A percentile compares a stretch with the other conserved stretches of the same genome.
These are phyloP conservation scores for Bufo gargarizans DNA, from an alignment of 2,113 vertebrate species.

Conservation along the genomic window DNA sequence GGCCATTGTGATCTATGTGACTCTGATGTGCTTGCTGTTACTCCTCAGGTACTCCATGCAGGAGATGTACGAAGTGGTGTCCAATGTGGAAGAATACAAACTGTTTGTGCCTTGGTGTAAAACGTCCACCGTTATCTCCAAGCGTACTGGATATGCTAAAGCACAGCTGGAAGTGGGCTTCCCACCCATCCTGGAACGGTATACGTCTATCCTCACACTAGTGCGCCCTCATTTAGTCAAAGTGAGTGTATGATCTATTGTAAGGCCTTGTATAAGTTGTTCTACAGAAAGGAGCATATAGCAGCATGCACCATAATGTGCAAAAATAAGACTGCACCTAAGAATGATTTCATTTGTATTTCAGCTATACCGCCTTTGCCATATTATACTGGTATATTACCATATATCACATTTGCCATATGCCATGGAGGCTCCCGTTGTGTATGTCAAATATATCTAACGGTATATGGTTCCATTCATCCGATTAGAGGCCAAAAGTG, in stretches of 20 bases:
- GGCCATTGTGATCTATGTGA: not conserved
- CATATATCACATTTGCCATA: no score
- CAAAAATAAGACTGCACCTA: not conserved
- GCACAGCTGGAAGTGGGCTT: slow-evolving; percentile 94
- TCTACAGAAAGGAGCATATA: not conserved
- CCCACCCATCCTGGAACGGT: slow-evolving; percentile 86
- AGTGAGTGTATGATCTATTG: slow-evolving; percentile 68
- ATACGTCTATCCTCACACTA: slow-evolving; percentile 89
- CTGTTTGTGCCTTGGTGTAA: slow-evolving; percentile 95
- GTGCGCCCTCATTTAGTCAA: slow-evolving; percentile 93
- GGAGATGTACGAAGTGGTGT: slow-evolving; percentile 93
- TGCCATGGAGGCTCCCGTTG: no score
- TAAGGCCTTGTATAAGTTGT: not conserved
- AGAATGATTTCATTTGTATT: not conserved
- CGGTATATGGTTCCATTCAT: no score
- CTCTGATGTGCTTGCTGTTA: not conserved
- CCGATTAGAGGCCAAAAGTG: no score
- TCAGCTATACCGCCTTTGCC: not conserved
- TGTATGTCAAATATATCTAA: no score
- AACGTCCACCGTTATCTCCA: slow-evolving; percentile 86
- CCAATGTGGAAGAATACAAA: slow-evolving; percentile 94
- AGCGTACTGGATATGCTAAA: slow-evolving; percentile 82
- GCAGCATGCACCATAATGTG: not conserved
- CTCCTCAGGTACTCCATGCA: slow-evolving; percentile 87
- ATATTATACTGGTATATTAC: no score